Percentiles rank a stretch among this genome's conserved stretches.
phyloP scores from a whole-genome alignment of 2,888 invertebrate species.

The Clostera curtula region DNA sequence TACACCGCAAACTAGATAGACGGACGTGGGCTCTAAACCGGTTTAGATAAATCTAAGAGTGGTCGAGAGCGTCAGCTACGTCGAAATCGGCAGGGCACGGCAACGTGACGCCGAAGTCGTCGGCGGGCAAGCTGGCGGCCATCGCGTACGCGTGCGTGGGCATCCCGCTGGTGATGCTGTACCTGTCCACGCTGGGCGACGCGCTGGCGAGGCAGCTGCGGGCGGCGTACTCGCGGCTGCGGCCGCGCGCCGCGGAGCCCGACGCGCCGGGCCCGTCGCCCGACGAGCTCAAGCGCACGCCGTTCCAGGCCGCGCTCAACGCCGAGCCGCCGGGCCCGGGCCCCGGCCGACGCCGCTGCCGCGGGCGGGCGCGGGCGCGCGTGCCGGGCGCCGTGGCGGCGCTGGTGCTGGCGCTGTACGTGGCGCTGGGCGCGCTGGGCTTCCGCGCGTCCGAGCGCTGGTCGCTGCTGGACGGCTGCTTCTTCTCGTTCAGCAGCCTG shows the following conservation, averaged over 20 bases:
- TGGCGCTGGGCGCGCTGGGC: constrained; percentile 90
- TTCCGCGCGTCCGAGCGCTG: constrained; percentile 94
- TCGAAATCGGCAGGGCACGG: constrained; percentile 81
- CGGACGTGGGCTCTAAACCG: too few species aligned
- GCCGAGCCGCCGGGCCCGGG: too few species aligned
- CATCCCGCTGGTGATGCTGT: constrained; percentile 91
- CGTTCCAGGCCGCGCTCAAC: constrained; percentile 63
- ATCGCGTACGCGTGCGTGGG: constrained; percentile 89
- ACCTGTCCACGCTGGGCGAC: constrained; percentile 91
- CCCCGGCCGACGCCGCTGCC: constrained; percentile 52
- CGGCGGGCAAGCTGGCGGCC: constrained; percentile 87
- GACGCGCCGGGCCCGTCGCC: too few species aligned
- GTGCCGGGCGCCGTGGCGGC: constrained; percentile 93
- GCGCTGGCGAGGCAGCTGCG: constrained; percentile 87
- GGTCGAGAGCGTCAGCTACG: too few species aligned
- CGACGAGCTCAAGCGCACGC: constrained; percentile 42
- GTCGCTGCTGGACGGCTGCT: constrained; percentile 90
- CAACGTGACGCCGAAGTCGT: constrained; percentile 85
- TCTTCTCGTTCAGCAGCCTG: constrained; percentile 85
- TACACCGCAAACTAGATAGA: too few species aligned
- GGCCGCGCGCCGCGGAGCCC: too few species aligned
- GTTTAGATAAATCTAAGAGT: too few species aligned
- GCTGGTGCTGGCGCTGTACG: constrained; percentile 88
- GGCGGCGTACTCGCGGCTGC: constrained; percentile 77
- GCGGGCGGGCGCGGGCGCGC: constrained; percentile 77